Base-by-base conservation (phyloP, 1,140 invertebrate genomes). In the Lordiphosa collinella region DNA sequence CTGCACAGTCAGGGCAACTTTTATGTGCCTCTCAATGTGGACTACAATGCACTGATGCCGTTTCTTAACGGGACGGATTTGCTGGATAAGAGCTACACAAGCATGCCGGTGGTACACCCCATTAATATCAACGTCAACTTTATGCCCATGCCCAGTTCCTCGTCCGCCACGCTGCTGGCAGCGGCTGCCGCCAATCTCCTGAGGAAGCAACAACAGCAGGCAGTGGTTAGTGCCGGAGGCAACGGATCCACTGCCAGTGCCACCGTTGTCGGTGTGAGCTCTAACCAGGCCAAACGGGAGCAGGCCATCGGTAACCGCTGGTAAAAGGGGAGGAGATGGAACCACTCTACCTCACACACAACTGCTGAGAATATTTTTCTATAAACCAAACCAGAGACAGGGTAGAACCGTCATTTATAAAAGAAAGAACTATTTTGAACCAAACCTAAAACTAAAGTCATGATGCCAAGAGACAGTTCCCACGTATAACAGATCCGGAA, bases 41-140 rank as follows among this genome's bases (percentile, higher is more conserved):
- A 97, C 63, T 93, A 94, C 44, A 91, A 93, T 11, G 89, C 94
- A 10, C 88, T 98, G 11, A 89, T 93, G 58, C 93, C 95, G 0
- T 93, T 94, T 64, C 89, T 96, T 2, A 91, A 91, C 6, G 91
- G 91, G 2, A 90, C 91, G 61, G 91, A 92, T 88, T 85, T 92
- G 32, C 69, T 92, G 25, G 91, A 92, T 55, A 90, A 91, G 25
- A 89, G 90, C 47, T 86, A 89, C 38, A 72, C 86, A 0, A 91
- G 91, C 18, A 90, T 90, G 48, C 90, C 92, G 0, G 90, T 92
- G 2, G 91, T 97, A 11, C 96, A 98, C 90, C 96, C 96, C 2
- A 94, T 98, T 46, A 96, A 95, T 12, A 97, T 97, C 58, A 95
- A 94, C 73, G 96, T 97, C 1, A 96, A 96, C 88, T 97, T 97